Evolutionary conservation across 2,797 vertebrate species (phyloP).

Genomic region (Mormyrus hasselquistii): DNA sequence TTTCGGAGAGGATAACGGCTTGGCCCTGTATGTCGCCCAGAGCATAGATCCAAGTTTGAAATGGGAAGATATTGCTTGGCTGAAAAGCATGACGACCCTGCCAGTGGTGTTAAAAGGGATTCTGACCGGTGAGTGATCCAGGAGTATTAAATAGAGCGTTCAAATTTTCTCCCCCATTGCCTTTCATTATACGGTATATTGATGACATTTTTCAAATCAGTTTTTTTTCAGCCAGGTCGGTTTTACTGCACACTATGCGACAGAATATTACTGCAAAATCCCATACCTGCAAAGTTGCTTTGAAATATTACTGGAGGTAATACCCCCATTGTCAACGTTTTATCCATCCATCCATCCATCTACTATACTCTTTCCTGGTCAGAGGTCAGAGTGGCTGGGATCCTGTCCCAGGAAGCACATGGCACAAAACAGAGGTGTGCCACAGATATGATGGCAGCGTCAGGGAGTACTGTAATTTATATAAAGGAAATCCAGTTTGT

Average conservation of each 20-base stretch:
- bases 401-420: not conserved
- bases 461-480: not conserved
- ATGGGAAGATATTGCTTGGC: constrained; percentile 82
- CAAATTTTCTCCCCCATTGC: not conserved
- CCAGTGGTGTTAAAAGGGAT: constrained; percentile 75
- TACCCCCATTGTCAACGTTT: not conserved
- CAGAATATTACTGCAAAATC: not conserved
- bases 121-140: constrained; percentile 63
- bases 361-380: not conserved
- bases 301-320: not conserved
- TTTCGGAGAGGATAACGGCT: constrained; percentile 74
- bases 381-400: not conserved
- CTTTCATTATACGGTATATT: not conserved
- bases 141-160: not conserved
- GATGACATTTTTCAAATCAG: not conserved
- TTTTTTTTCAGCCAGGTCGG: not conserved
- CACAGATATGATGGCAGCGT: not conserved
- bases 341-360: not conserved
- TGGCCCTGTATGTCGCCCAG: constrained; percentile 74
- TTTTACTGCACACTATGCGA: not conserved
- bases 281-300: not conserved
- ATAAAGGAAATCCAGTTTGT: not conserved
- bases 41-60: constrained; percentile 74
- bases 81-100: constrained; percentile 67
- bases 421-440: not conserved